Evolutionary conservation across 2,113 vertebrate species (phyloP).

Genomic region (Onychostoma macrolepis): DNA sequence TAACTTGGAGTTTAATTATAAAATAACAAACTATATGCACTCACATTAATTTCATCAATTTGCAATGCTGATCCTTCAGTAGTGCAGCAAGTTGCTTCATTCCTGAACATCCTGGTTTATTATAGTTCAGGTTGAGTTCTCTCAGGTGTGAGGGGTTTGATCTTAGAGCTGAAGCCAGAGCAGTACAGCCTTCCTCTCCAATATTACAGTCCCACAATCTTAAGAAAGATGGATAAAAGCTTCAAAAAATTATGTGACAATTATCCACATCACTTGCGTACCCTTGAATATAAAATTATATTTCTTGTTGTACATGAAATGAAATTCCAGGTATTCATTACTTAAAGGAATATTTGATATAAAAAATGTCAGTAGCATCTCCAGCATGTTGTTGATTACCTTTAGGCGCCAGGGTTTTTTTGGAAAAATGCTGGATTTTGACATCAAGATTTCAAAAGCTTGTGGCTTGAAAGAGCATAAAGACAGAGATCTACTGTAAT

Average conservation of each 20-base stretch:
- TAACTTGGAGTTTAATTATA: background rate
- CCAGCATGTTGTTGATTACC: background rate
- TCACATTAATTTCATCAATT: background rate
- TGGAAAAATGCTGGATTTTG: too few relatives aligned
- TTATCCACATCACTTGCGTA: background rate
- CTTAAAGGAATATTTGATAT: background rate
- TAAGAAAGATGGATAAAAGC: background rate
- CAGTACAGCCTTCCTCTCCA: background rate
- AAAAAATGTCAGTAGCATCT: background rate
- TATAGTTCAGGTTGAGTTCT: background rate
- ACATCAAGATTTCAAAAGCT: too few relatives aligned
- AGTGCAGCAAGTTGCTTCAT: background rate
- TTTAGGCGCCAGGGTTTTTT: too few relatives aligned
- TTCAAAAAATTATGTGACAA: background rate
- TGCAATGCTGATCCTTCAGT: background rate
- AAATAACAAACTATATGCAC: background rate
- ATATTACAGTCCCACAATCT: slow-evolving; percentile 1
- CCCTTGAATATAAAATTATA: background rate
- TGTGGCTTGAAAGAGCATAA: too few relatives aligned
- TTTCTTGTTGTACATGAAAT: background rate
- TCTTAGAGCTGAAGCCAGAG: background rate
- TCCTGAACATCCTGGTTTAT: background rate
- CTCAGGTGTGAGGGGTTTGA: background rate
- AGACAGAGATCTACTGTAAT: too few relatives aligned
- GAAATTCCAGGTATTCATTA: background rate